These are phyloP conservation scores for Drosophila pallidifrons DNA, from an alignment of 1,140 invertebrate species.

Conservation along the genomic window DNA sequence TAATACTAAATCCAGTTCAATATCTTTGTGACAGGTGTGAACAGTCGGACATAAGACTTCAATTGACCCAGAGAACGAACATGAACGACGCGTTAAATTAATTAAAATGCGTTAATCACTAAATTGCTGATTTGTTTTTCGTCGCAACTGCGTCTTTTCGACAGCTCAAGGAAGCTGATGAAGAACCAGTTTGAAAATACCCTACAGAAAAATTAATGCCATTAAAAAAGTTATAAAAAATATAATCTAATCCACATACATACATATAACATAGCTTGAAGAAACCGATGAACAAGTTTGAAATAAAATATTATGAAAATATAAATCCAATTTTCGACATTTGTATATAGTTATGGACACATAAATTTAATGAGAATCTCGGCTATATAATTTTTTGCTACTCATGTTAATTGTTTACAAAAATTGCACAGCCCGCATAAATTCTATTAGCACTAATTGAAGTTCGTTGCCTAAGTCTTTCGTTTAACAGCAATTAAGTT, in stretches of 20 bases:
- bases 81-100: slow-evolving; percentile 34
- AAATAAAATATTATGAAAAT: neutral
- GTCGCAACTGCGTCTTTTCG: slow-evolving; percentile 1
- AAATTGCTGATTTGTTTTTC: slow-evolving; percentile 14
- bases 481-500: slow-evolving; percentile 34
- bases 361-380: neutral
- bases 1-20: slow-evolving; percentile 36
- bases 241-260: no score
- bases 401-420: neutral
- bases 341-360: neutral
- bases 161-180: neutral
- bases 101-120: slow-evolving; percentile 39
- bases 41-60: slow-evolving; percentile 24
- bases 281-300: no score
- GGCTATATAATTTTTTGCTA: neutral
- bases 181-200: neutral
- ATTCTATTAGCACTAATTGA: neutral
- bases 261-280: no score
- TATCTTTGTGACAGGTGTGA: slow-evolving; percentile 61
- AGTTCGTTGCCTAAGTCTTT: slow-evolving; percentile 69
- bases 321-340: neutral
- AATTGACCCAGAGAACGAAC: slow-evolving; percentile 19
- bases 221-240: neutral
- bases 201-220: neutral
- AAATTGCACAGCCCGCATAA: neutral